Evolutionary conservation across 2,797 vertebrate species (phyloP).

Genomic region (Sebastes ruberrimus): DNA sequence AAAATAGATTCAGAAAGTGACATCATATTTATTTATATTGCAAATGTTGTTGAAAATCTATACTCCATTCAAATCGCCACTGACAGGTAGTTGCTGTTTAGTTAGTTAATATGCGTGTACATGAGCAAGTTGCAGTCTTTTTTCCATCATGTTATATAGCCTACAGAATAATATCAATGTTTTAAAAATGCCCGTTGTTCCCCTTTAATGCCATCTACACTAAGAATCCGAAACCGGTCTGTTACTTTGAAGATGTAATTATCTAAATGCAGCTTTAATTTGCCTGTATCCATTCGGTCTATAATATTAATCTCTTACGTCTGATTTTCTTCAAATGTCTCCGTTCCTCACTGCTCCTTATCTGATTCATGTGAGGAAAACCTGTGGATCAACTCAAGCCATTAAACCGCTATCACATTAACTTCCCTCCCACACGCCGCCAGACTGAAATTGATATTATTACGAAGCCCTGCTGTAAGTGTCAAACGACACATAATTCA

Average conservation of each 20-base stretch:
- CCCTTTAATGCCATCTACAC: not conserved
- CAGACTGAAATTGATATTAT: constrained; percentile 9
- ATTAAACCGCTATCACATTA: constrained; percentile 6
- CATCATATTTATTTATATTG: too few relatives aligned
- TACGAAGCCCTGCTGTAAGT: not conserved
- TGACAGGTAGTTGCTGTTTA: too few relatives aligned
- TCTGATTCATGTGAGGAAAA: constrained; percentile 7
- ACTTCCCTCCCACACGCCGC: not conserved
- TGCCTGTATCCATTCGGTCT: not conserved
- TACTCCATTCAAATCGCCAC: too few relatives aligned
- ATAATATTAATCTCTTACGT: not conserved
- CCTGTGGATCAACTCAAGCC: not conserved
- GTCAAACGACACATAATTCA: not conserved
- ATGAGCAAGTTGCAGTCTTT: too few relatives aligned
- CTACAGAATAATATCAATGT: too few relatives aligned
- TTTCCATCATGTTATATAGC: too few relatives aligned
- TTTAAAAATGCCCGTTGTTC: too few relatives aligned
- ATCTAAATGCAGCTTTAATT: constrained; percentile 2
- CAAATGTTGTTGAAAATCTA: too few relatives aligned
- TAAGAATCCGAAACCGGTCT: not conserved
- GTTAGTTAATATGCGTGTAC: too few relatives aligned
- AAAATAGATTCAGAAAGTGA: too few relatives aligned
- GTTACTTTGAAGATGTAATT: not conserved
- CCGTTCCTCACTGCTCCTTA: not conserved
- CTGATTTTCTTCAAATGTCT: not conserved